phyloP scores from a whole-genome alignment of 2,797 vertebrate genomes.

The Hafferia zeledoni region DNA sequence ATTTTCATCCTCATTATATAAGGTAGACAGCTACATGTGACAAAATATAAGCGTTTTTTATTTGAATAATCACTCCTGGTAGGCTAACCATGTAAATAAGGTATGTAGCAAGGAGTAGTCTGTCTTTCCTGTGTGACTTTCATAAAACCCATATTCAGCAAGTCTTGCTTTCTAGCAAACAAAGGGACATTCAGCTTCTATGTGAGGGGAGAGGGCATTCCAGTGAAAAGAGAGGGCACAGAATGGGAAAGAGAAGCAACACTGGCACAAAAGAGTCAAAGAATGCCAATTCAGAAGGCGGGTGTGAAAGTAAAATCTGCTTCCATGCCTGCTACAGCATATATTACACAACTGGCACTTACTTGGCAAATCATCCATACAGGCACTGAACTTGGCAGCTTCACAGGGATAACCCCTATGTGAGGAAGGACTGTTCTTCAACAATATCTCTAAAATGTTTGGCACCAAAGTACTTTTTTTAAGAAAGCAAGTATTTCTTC shows the following conservation, averaged over 20 bases:
- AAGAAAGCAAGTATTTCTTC: conserved; percentile 52
- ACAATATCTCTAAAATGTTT: conserved; percentile 70
- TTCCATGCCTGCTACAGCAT: conserved; percentile 66
- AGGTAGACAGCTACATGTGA: background rate
- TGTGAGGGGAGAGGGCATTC: conserved; percentile 38
- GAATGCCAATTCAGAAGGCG: conserved; percentile 63
- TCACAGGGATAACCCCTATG: conserved; percentile 69
- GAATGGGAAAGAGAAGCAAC: conserved; percentile 65
- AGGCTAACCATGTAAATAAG: conserved; percentile 9
- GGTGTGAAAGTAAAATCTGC: conserved; percentile 69
- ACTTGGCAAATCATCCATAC: conserved; percentile 69
- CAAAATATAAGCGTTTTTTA: background rate
- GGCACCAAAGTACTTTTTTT: conserved; percentile 24
- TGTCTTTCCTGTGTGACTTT: conserved; percentile 52
- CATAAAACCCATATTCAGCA: conserved; percentile 68
- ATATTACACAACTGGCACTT: conserved; percentile 74
- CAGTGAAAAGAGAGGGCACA: conserved; percentile 49
- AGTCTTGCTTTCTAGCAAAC: conserved; percentile 59
- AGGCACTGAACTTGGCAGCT: conserved; percentile 71
- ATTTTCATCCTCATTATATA: background rate
- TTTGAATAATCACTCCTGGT: background rate
- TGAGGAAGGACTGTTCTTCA: conserved; percentile 68
- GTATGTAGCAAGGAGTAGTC: background rate
- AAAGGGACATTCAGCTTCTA: conserved; percentile 72
- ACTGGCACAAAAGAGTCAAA: conserved; percentile 70